A percentile compares a stretch with the other conserved stretches of the same genome.
Conservation (phyloP, 2,888 invertebrate species). For the Spilarctia lutea region DNA sequence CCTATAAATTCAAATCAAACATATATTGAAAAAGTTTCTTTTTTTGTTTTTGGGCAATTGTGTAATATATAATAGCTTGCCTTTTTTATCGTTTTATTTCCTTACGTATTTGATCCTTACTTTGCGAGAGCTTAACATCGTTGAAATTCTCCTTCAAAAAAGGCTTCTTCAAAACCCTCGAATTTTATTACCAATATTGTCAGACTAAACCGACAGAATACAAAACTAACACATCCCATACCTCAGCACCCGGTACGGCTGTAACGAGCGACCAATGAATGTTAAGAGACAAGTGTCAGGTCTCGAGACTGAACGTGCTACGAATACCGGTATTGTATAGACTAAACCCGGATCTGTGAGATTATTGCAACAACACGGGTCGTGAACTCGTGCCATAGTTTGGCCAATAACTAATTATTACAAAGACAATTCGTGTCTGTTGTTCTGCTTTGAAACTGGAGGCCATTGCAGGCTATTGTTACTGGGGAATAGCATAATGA, state of each 20-base stretch:
- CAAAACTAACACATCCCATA: constrained; percentile 2
- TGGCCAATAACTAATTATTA: constrained; percentile 18
- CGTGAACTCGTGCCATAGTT: constrained; percentile 17
- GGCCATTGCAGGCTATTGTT: constrained; percentile 10
- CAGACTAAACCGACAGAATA: constrained; percentile 5
- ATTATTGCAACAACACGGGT: constrained; percentile 35
- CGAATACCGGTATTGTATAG: constrained; percentile 37
- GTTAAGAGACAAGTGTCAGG: constrained; percentile 27
- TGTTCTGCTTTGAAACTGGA: constrained; percentile 6
- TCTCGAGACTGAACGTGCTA: constrained; percentile 37
- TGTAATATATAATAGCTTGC: background rate
- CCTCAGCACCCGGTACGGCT: constrained; percentile 9
- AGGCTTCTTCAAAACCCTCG: background rate
- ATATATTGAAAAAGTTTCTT: background rate
- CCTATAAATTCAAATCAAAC: background rate
- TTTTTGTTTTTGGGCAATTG: background rate
- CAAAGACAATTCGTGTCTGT: constrained; percentile 12
- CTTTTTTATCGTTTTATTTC: background rate
- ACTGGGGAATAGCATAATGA: constrained; percentile 3
- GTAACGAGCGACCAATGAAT: constrained; percentile 35
- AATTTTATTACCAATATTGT: constrained; percentile 8
- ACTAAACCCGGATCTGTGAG: constrained; percentile 42
- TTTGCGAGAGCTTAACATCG: background rate
- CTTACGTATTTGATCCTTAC: background rate
- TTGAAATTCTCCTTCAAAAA: constrained; percentile 1